These are phyloP conservation scores for Cyaniris semiargus DNA, from an alignment of 2,888 invertebrate species.

Conservation along the genomic window DNA sequence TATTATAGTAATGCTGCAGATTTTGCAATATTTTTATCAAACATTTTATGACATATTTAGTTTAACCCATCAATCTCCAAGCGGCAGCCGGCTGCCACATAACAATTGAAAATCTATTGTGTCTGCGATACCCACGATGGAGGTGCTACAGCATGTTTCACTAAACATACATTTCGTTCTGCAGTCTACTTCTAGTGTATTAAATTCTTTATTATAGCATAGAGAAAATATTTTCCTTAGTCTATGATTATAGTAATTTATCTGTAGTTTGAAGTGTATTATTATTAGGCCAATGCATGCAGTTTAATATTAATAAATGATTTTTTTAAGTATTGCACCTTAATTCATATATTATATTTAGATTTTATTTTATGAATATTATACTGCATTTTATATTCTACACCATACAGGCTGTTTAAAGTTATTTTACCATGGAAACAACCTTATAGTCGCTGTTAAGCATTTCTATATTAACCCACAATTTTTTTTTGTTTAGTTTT, in stretches of 20 bases:
- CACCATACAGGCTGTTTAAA: not conserved
- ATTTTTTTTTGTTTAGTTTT: too few species aligned
- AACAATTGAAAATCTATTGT: too few species aligned
- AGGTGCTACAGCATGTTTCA: too few species aligned
- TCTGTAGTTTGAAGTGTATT: not conserved
- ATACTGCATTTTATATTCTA: constrained; percentile 17
- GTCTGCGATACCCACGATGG: too few species aligned
- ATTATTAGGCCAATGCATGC: constrained; percentile 3
- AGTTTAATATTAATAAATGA: constrained; percentile 16
- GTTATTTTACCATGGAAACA: not conserved
- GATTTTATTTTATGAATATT: constrained; percentile 18
- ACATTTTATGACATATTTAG: not conserved
- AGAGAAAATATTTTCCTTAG: too few species aligned
- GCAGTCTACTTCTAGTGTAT: not conserved
- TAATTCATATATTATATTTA: not conserved
- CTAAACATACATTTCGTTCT: too few species aligned
- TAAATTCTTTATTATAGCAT: not conserved
- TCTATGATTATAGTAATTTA: not conserved
- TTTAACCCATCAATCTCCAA: too few species aligned
- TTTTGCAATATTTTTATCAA: not conserved
- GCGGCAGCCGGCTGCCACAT: too few species aligned
- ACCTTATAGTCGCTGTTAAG: too few species aligned
- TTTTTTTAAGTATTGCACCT: not conserved
- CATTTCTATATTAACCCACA: too few species aligned
- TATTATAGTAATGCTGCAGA: not conserved